Evolutionary conservation across 2,113 vertebrate genomes (phyloP), one percentile per base, ranked within the genome.

Genomic region (Pogonocichla stellata): DNA sequence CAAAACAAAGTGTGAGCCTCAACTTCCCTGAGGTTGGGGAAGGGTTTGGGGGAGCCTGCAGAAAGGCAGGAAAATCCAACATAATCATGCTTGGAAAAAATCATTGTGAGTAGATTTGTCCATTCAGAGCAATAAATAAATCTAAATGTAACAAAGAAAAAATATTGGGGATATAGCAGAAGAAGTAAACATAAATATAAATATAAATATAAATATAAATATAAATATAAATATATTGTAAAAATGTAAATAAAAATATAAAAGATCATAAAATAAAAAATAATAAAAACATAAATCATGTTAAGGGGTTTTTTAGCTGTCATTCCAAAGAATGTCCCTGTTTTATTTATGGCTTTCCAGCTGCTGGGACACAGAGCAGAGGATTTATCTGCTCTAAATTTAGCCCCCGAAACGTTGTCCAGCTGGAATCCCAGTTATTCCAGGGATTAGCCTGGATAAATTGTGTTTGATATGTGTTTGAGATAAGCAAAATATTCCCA

Each of bases 301-400:
- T 3, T 25, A 64, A 66, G 51, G 7, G 8, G 3, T 87, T 87
- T 87, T 90, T n/a, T 72, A 18, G 71, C 57, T 70, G 80, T 78
- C 75, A 74, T 47, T 43, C 36, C 36, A 14, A 92, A 47, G 26
- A 65, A 57, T 70, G 67, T 47, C 79, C 42, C 45, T 80, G 58
- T 10, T 82, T 14, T 86, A 90, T 96, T 96, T 93, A 80, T 18
- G 50, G 26, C 60, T 90, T 69, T 88, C 75, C 94, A 91, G 83
- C 92, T 95, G 92, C 62, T 15, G 14, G 71, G 67, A 53, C 77
- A 47, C 50, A 29, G 26, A 88, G n/a, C 23, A 20, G 9, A 51
- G 42, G 48, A 83, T 92, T 95, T 92, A 70, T 80, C 86, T 73
- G 50, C 24, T 22, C 91, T 78, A 95, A 93, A 92, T 95, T 96